These are phyloP conservation scores for Platalea minor DNA, from an alignment of 2,797 vertebrate species.

Conservation along the genomic window DNA sequence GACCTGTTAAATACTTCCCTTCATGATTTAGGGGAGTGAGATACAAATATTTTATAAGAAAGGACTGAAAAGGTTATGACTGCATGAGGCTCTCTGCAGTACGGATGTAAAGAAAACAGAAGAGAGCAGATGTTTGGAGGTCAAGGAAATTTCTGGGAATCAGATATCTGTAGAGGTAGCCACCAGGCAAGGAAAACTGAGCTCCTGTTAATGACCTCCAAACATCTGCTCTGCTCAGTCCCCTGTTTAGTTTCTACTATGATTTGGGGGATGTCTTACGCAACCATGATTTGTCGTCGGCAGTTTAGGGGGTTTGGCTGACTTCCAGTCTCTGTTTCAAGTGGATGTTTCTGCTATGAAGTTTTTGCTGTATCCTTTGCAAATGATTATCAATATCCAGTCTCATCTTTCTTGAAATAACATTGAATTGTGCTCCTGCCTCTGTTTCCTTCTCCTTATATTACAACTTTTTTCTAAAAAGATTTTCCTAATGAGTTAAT, in stretches of 20 bases:
- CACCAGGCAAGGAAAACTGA: slow-evolving; percentile 60
- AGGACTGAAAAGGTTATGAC: slow-evolving; percentile 21
- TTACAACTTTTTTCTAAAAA: not conserved
- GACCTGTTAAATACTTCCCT: slow-evolving; percentile 24
- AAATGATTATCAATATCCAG: slow-evolving; percentile 15
- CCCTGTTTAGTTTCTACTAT: slow-evolving; percentile 38
- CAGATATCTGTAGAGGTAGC: slow-evolving; percentile 61
- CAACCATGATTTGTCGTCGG: slow-evolving; percentile 25
- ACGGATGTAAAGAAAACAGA: not conserved
- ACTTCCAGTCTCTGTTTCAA: slow-evolving; percentile 51
- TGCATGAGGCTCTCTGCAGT: not conserved
- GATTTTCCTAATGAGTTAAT: not conserved
- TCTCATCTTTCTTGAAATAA: slow-evolving; percentile 12
- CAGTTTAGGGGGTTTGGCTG: slow-evolving; percentile 46
- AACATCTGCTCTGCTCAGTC: slow-evolving; percentile 55
- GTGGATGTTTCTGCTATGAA: slow-evolving; percentile 29
- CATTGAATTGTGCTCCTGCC: not conserved
- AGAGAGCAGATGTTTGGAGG: slow-evolving; percentile 55
- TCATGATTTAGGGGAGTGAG: slow-evolving; percentile 18
- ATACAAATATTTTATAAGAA: slow-evolving; percentile 19
- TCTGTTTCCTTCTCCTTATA: not conserved
- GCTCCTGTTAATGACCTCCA: slow-evolving; percentile 66
- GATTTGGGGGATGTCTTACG: slow-evolving; percentile 35
- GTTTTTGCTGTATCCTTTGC: slow-evolving; percentile 3
- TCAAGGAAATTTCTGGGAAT: slow-evolving; percentile 58